Conservation (phyloP, 2,888 invertebrate genomes). For the Melinopterus prodromus region DNA sequence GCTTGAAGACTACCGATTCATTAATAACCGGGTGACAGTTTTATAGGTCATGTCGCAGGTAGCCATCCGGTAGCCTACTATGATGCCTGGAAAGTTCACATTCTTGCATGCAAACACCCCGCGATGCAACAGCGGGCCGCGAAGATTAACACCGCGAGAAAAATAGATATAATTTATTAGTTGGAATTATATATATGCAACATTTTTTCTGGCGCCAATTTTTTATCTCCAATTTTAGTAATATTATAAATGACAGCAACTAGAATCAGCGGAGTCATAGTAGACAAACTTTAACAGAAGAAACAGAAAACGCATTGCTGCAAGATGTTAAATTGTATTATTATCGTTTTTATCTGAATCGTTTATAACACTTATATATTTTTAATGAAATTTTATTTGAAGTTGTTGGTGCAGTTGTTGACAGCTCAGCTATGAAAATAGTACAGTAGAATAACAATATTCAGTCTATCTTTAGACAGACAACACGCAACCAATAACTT, state of each 20-base stretch:
- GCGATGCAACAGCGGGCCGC: neutral
- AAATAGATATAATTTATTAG: neutral
- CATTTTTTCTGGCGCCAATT: too few species aligned
- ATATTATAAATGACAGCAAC: too few species aligned
- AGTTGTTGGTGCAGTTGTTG: neutral
- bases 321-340: too few species aligned
- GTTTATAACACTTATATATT: neutral
- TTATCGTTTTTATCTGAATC: neutral
- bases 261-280: too few species aligned
- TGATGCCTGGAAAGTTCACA: neutral
- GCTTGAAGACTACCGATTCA: neutral
- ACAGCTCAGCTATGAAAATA: neutral
- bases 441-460: neutral
- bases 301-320: too few species aligned
- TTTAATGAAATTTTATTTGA: too few species aligned
- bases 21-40: slow-evolving; percentile 4
- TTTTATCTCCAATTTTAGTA: too few species aligned
- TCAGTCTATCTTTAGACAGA: neutral
- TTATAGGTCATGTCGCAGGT: neutral
- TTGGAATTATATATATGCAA: neutral
- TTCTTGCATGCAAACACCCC: neutral
- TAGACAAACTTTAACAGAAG: too few species aligned
- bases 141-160: neutral
- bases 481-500: neutral
- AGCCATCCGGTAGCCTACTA: slow-evolving; percentile 4